These are phyloP conservation scores for Takifugu bimaculatus DNA, from an alignment of 2,113 vertebrate genomes.

Conservation along the genomic window DNA sequence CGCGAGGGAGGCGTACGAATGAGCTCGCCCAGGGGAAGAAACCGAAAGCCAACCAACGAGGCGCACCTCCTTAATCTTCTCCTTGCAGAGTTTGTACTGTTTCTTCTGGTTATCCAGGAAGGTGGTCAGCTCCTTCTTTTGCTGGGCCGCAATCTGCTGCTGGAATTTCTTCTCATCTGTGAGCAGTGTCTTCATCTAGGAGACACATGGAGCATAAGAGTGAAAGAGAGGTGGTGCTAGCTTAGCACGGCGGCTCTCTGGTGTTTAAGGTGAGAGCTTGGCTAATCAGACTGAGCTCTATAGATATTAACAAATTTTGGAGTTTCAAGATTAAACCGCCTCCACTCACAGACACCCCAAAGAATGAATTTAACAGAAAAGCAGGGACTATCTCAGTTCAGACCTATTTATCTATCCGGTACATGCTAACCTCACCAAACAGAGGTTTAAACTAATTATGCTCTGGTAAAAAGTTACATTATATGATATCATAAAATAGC, in stretches of 20 bases:
- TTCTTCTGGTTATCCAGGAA: slow-evolving; percentile 99
- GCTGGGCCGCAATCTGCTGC: slow-evolving; percentile 97
- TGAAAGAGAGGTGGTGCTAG: neutral
- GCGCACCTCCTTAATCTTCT: slow-evolving; percentile 97
- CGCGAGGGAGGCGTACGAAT: slow-evolving; percentile 19
- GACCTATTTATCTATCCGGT: too few relatives aligned
- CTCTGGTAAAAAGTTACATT: neutral
- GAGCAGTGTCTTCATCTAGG: slow-evolving; percentile 87
- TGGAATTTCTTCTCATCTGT: slow-evolving; percentile 98
- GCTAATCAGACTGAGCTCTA: neutral
- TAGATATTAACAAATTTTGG: too few relatives aligned
- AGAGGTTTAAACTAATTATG: neutral
- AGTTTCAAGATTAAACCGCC: too few relatives aligned
- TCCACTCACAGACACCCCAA: too few relatives aligned
- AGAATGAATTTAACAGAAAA: too few relatives aligned
- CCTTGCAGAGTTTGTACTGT: slow-evolving; percentile 99
- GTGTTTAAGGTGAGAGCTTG: neutral
- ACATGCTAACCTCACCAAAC: too few relatives aligned
- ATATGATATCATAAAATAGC: too few relatives aligned
- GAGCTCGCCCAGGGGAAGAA: slow-evolving; percentile 5
- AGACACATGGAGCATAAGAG: neutral
- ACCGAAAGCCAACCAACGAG: slow-evolving; percentile 19
- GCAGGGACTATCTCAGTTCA: too few relatives aligned
- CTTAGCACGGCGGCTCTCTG: neutral
- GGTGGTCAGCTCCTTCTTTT: slow-evolving; percentile 98